A percentile compares a stretch with the other conserved stretches of the same genome.
Evolutionary conservation across 2,113 vertebrate genomes (phyloP).

Genomic region (Rhipidura dahli): DNA sequence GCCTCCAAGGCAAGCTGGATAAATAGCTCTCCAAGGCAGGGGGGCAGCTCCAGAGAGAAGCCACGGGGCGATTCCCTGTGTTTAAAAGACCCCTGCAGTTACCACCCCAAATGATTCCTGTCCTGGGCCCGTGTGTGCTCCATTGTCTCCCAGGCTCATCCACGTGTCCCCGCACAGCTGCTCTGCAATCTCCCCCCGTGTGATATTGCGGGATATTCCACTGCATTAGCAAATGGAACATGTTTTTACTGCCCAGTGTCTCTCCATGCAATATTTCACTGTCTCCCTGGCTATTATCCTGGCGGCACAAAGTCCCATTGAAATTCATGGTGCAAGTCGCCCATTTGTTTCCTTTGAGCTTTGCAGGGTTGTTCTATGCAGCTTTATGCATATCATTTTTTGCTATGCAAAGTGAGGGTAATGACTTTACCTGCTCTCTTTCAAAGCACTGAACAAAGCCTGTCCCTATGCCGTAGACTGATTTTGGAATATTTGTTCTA

Average conservation of each 20-base stretch:
- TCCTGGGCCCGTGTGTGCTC: rapidly evolving
- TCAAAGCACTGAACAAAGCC: slow-evolving; percentile 55
- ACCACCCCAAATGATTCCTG: not conserved
- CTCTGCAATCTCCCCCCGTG: not conserved
- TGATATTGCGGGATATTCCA: not conserved
- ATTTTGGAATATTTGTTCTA: slow-evolving; percentile 61
- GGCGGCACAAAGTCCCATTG: slow-evolving; percentile 60
- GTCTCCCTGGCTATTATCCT: slow-evolving; percentile 59
- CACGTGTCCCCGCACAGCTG: rapidly evolving
- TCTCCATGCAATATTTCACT: slow-evolving; percentile 47
- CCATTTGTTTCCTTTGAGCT: slow-evolving; percentile 68
- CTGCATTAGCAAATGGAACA: not conserved
- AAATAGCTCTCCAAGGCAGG: not conserved
- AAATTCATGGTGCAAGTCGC: slow-evolving; percentile 51
- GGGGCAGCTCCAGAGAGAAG: not conserved
- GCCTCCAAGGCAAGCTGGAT: not conserved
- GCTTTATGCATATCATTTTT: slow-evolving; percentile 59
- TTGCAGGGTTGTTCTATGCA: slow-evolving; percentile 46
- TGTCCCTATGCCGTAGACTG: slow-evolving; percentile 32
- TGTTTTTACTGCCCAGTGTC: slow-evolving; percentile 53
- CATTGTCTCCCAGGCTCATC: not conserved
- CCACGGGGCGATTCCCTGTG: not conserved
- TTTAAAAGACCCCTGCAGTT: not conserved
- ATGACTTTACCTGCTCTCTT: slow-evolving; percentile 62
- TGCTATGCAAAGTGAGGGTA: slow-evolving; percentile 66